Percentiles rank a stretch among this genome's conserved stretches.
phyloP scores from a whole-genome alignment of 2,113 vertebrate genomes.

The Rhipidura dahli region DNA sequence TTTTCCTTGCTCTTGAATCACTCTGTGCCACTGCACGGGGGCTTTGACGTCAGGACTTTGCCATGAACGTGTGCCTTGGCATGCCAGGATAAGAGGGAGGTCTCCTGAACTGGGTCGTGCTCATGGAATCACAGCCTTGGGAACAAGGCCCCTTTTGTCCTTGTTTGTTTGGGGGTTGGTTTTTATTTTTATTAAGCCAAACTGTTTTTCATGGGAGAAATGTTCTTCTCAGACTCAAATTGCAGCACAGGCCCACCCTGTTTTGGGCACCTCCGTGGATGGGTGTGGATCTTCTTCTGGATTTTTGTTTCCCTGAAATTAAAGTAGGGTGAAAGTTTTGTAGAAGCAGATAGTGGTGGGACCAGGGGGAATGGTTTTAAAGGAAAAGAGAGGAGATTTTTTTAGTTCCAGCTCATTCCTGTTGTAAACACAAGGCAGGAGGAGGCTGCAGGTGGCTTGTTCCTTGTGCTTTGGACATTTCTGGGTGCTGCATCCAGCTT shows the following conservation, averaged over 20 bases:
- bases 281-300: neutral
- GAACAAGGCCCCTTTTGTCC: constrained; percentile 31
- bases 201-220: neutral
- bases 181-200: neutral
- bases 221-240: neutral
- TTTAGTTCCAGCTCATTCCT: neutral
- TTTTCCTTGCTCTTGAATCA: neutral
- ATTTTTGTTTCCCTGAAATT: neutral
- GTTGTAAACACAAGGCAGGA: neutral
- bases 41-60: neutral
- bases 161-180: rapidly evolving
- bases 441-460: neutral
- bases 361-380: neutral
- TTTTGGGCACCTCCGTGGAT: neutral
- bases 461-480: neutral
- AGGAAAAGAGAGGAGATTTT: neutral
- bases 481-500: neutral
- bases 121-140: neutral
- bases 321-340: neutral
- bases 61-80: neutral
- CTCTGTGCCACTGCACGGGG: rapidly evolving
- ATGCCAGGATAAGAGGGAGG: rapidly evolving
- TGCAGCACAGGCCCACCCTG: neutral
- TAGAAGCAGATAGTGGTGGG: neutral
- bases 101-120: neutral